Percentiles rank a stretch among this genome's conserved stretches.
phyloP scores from a whole-genome alignment of 2,888 invertebrate genomes.

The Acholoe squamosa region DNA sequence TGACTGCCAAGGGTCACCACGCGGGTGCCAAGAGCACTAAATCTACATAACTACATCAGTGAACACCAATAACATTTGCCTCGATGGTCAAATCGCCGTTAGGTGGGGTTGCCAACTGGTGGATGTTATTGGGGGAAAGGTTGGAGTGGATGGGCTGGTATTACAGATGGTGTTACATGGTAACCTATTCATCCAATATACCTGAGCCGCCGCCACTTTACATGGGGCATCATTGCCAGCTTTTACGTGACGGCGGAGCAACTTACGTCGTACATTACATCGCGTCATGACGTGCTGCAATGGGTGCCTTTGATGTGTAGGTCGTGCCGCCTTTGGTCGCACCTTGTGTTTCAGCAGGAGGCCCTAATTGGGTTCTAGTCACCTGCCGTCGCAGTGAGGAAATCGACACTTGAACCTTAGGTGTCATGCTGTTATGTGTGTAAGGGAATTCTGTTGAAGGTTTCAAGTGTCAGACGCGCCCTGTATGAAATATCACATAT shows the following conservation, averaged over 20 bases:
- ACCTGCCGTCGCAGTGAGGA: neutral
- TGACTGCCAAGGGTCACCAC: neutral
- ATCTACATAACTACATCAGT: slow-evolving; percentile 60
- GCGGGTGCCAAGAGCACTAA: slow-evolving; percentile 34
- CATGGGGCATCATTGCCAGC: neutral
- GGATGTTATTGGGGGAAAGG: neutral
- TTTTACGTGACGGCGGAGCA: neutral
- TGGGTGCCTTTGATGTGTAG: neutral
- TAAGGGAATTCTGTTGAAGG: neutral
- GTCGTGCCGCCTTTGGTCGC: neutral
- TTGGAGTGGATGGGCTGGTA: neutral
- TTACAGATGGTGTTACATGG: no score
- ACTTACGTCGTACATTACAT: neutral
- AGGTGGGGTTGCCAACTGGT: neutral
- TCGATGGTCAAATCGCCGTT: slow-evolving; percentile 41
- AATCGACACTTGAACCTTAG: neutral
- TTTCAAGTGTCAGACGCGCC: neutral
- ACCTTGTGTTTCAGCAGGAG: neutral
- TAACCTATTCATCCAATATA: no score
- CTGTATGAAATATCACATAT: no score
- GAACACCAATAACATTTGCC: slow-evolving; percentile 18
- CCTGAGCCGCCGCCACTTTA: no score
- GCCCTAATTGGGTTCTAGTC: slow-evolving; percentile 22
- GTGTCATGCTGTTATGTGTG: neutral
- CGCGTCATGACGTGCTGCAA: neutral